Conservation (phyloP, 2,113 vertebrate genomes). For the Pygoscelis adeliae region DNA sequence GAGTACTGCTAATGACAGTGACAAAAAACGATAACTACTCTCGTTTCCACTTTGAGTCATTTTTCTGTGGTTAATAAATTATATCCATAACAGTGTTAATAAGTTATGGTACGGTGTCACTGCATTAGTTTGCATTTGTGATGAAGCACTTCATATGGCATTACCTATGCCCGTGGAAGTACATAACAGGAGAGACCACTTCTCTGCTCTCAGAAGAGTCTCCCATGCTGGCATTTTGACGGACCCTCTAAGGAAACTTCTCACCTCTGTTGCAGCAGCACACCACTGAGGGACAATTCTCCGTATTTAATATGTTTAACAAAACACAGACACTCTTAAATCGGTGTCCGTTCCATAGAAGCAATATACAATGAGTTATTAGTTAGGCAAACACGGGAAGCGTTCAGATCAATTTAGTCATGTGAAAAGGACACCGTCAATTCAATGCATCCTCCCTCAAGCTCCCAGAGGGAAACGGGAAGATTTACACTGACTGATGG, state of each 20-base stretch:
- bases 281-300: rapidly evolving
- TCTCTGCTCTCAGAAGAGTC: neutral
- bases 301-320: neutral
- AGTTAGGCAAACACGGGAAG: neutral
- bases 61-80: conserved; percentile 64
- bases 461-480: neutral
- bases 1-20: conserved; percentile 16
- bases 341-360: neutral
- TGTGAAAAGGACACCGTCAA: neutral
- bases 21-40: conserved; percentile 10
- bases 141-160: conserved; percentile 22
- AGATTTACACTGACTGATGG: neutral
- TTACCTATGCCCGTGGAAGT: neutral
- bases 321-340: neutral
- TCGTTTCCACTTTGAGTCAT: conserved; percentile 38
- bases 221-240: neutral
- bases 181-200: neutral
- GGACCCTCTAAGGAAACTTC: neutral
- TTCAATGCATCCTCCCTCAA: neutral
- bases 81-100: conserved; percentile 52
- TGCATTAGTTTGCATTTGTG: conserved; percentile 38
- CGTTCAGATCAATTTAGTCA: neutral
- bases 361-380: neutral
- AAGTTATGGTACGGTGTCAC: conserved; percentile 29
- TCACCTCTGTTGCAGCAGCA: neutral